phyloP scores from a whole-genome alignment of 1,140 invertebrate species.

The Manduca sexta region DNA sequence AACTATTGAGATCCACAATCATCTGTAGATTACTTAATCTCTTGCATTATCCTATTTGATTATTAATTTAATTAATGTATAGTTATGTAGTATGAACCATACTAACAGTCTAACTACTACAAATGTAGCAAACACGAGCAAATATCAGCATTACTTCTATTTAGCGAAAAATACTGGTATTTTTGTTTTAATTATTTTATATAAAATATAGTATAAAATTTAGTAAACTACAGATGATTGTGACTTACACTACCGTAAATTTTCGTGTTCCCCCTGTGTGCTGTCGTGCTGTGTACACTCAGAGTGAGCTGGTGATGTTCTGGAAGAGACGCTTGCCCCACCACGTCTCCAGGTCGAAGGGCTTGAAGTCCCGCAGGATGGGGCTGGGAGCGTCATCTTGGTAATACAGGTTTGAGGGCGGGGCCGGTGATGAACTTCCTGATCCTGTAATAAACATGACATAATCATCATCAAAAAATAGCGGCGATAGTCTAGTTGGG shows the following conservation, averaged over 20 bases:
- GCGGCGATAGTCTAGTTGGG: no score
- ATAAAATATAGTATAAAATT: slow-evolving; percentile 37
- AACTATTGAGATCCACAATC: slow-evolving; percentile 69
- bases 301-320: slow-evolving; percentile 84
- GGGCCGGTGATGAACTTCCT: slow-evolving; percentile 64
- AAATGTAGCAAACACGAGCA: no score
- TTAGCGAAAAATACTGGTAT: slow-evolving; percentile 7
- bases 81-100: no score
- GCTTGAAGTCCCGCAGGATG: slow-evolving; percentile 84
- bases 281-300: slow-evolving; percentile 30
- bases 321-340: slow-evolving; percentile 89
- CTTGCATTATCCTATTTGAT: not conserved
- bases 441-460: slow-evolving; percentile 34
- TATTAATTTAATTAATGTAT: no score
- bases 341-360: slow-evolving; percentile 90
- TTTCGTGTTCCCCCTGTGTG: slow-evolving; percentile 35
- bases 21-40: slow-evolving; percentile 66
- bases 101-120: no score
- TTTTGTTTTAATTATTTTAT: no score
- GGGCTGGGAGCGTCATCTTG: slow-evolving; percentile 82
- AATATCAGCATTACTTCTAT: not conserved
- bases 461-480: no score
- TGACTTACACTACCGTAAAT: slow-evolving; percentile 60
- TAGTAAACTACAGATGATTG: slow-evolving; percentile 69
- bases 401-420: slow-evolving; percentile 74